Evolutionary conservation across 2,113 vertebrate species (phyloP).

Genomic region (Microcebus ravelobensis): DNA sequence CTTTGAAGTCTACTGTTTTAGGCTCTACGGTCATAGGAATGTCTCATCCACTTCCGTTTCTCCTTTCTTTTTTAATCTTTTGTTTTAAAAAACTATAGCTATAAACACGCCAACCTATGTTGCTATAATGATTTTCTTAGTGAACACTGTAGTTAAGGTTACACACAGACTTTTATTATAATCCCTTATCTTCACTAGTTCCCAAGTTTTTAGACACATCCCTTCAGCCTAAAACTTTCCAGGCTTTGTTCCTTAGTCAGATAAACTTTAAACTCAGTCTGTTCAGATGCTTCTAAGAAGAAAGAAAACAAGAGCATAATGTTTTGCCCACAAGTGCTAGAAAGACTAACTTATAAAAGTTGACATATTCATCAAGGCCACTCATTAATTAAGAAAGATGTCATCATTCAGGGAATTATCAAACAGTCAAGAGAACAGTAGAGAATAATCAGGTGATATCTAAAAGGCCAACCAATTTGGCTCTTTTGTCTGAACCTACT

Average conservation of each 20-base stretch:
- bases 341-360: constrained; percentile 20
- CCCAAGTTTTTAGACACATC: constrained; percentile 26
- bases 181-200: constrained; percentile 59
- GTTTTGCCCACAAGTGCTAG: background rate
- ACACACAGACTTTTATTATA: constrained; percentile 63
- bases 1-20: constrained; percentile 79
- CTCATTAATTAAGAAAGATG: background rate
- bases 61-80: constrained; percentile 78
- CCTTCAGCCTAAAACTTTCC: constrained; percentile 50
- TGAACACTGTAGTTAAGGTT: constrained; percentile 63
- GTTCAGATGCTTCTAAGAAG: constrained; percentile 18
- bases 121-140: constrained; percentile 74
- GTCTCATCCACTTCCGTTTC: constrained; percentile 77
- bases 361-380: background rate
- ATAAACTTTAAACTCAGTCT: constrained; percentile 37
- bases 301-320: background rate
- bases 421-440: background rate
- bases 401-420: background rate
- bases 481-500: constrained; percentile 11
- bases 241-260: constrained; percentile 57
- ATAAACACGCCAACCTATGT: constrained; percentile 67
- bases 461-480: background rate
- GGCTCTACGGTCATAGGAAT: constrained; percentile 66
- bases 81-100: constrained; percentile 52
- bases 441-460: background rate